A percentile compares a stretch with the other conserved stretches of the same genome.
These are phyloP conservation scores for Falco punctatus DNA, from an alignment of 2,113 vertebrate species.

Conservation along the genomic window DNA sequence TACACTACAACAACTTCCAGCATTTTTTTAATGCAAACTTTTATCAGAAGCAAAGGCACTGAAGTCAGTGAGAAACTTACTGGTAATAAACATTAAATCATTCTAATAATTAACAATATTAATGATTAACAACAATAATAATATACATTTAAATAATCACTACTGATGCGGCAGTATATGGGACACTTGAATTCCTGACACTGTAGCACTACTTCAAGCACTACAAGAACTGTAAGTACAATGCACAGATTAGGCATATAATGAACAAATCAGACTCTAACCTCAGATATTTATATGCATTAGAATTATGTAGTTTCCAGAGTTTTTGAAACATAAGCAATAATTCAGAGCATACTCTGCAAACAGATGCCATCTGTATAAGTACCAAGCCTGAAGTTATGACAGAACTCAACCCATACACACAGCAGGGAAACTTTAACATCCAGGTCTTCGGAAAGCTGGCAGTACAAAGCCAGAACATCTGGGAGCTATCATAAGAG, in stretches of 20 bases:
- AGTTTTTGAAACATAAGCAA: not conserved
- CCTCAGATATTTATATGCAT: not conserved
- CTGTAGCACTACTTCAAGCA: not conserved
- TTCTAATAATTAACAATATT: not conserved
- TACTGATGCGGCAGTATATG: not conserved
- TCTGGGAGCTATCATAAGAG: not conserved
- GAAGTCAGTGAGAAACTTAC: not conserved
- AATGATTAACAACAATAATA: not conserved
- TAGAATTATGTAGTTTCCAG: not conserved
- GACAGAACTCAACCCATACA: fast-evolving
- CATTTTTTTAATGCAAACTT: not conserved
- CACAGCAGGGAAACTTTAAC: not conserved
- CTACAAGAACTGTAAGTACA: not conserved
- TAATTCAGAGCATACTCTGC: not conserved
- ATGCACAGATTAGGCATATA: not conserved
- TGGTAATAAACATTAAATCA: not conserved
- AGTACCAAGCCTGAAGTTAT: not conserved
- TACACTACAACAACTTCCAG: not conserved
- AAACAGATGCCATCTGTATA: not conserved
- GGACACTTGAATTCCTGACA: not conserved
- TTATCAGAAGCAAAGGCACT: not conserved
- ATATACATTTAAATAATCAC: not conserved
- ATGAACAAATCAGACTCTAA: not conserved
- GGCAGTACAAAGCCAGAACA: not conserved
- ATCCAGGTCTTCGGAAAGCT: not conserved